A percentile compares a stretch with the other conserved stretches of the same genome.
Evolutionary conservation across 2,113 vertebrate species (phyloP).

Genomic region (Ardeotis arabs): DNA sequence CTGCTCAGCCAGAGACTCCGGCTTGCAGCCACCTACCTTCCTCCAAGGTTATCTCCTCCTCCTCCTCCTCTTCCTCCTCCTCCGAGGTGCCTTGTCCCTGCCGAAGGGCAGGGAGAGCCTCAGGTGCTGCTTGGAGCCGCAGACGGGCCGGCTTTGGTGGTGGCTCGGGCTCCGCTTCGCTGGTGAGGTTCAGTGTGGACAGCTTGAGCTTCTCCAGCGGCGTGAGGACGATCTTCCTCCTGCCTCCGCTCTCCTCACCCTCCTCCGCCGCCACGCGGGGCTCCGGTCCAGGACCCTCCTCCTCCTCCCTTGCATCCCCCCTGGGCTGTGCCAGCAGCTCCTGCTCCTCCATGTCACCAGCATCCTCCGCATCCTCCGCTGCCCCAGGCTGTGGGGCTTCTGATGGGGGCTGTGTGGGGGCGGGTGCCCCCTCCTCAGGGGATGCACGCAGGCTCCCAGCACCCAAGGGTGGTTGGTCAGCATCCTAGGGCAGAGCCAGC

Average conservation of each 20-base stretch:
- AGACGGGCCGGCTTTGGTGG: neutral
- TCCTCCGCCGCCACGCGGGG: neutral
- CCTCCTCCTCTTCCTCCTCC: neutral
- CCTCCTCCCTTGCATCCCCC: neutral
- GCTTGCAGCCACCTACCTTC: neutral
- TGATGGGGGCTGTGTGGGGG: neutral
- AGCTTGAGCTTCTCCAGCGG: constrained; percentile 79
- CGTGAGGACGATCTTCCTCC: constrained; percentile 68
- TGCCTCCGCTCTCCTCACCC: constrained; percentile 9
- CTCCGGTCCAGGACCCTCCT: neutral
- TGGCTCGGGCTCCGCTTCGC: constrained; percentile 57
- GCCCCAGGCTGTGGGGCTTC: neutral
- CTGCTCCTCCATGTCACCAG: neutral
- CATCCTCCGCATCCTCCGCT: neutral
- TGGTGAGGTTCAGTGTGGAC: constrained; percentile 79
- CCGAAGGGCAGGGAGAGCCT: neutral
- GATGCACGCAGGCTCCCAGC: neutral
- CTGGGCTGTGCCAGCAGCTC: neutral
- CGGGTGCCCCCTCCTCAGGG: neutral
- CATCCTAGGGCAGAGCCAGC: neutral
- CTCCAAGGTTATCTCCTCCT: neutral
- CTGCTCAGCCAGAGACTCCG: neutral
- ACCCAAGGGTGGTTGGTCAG: rapidly evolving
- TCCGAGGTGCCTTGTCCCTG: neutral
- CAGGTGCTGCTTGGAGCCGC: neutral